A percentile compares a stretch with the other conserved stretches of the same genome.
phyloP scores from a whole-genome alignment of 2,113 vertebrate genomes.

The Odocoileus virginianus region DNA sequence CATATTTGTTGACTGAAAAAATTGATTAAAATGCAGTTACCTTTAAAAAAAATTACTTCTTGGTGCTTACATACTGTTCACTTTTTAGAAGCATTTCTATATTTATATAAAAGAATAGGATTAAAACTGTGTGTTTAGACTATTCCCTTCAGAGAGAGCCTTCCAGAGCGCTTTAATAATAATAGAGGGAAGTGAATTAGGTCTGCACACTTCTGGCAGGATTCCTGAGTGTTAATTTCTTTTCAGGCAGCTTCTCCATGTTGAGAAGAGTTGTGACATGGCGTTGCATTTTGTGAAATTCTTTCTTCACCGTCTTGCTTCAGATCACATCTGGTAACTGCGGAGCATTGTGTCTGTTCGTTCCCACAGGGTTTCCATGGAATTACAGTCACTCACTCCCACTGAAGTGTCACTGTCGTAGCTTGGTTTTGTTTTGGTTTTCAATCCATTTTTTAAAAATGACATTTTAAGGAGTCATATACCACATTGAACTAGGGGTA shows the following conservation, averaged over 20 bases:
- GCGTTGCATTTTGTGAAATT: background rate
- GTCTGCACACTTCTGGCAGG: background rate
- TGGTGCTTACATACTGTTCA: background rate
- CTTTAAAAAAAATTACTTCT: background rate
- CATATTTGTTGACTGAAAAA: background rate
- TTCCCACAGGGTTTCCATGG: background rate
- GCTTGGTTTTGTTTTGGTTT: background rate
- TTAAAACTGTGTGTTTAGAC: background rate
- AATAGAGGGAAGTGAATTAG: background rate
- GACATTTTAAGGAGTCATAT: background rate
- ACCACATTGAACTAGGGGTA: background rate
- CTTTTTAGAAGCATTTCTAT: background rate
- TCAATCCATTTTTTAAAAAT: rapidly evolving
- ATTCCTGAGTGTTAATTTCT: slow-evolving; percentile 30
- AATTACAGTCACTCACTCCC: background rate
- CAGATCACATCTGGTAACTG: background rate
- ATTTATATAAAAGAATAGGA: background rate
- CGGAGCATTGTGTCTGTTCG: background rate
- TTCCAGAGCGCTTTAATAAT: background rate
- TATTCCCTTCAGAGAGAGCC: background rate
- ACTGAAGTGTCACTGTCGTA: background rate
- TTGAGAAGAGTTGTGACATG: background rate
- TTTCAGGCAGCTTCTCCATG: background rate
- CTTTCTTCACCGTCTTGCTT: background rate
- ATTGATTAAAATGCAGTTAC: background rate